Percentiles rank a stretch among this genome's conserved stretches.
These are phyloP conservation scores for Diadophis punctatus DNA, from an alignment of 2,113 vertebrate genomes.

Conservation along the genomic window DNA sequence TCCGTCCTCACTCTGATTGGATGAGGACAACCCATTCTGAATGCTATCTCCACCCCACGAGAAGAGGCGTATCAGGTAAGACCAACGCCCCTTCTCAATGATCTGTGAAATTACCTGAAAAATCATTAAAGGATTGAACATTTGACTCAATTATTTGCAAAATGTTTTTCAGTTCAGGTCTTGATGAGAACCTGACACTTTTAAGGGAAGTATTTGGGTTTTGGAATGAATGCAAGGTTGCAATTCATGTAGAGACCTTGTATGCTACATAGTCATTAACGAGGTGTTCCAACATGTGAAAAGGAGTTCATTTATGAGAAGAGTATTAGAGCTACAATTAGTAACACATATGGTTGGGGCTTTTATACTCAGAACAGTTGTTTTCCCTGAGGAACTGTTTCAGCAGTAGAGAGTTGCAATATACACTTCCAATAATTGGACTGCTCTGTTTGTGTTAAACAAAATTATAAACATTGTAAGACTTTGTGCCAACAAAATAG, in stretches of 20 bases:
- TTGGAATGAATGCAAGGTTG: background rate
- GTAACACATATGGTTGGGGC: background rate
- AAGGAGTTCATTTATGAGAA: background rate
- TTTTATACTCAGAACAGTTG: background rate
- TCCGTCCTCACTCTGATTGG: no score
- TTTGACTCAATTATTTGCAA: background rate
- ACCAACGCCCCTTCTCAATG: background rate
- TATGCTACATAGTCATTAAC: background rate
- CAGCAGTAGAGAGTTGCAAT: background rate
- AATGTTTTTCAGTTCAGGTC: background rate
- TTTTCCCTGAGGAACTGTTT: background rate
- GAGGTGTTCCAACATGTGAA: background rate
- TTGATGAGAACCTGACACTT: background rate
- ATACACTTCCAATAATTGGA: background rate
- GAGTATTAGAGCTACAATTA: background rate
- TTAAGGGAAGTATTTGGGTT: background rate
- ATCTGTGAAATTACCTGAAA: background rate
- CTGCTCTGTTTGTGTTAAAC: background rate
- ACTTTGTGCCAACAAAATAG: background rate
- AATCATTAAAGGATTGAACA: background rate
- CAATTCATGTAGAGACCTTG: background rate
- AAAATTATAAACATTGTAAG: background rate
- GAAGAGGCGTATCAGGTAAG: no score
- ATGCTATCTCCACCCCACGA: no score
- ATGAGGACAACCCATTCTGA: no score